Percentiles rank a stretch among this genome's conserved stretches.
These are phyloP conservation scores for Patiria miniata DNA, from an alignment of 35 echinoderm and acorn worm species.

Conservation along the genomic window DNA sequence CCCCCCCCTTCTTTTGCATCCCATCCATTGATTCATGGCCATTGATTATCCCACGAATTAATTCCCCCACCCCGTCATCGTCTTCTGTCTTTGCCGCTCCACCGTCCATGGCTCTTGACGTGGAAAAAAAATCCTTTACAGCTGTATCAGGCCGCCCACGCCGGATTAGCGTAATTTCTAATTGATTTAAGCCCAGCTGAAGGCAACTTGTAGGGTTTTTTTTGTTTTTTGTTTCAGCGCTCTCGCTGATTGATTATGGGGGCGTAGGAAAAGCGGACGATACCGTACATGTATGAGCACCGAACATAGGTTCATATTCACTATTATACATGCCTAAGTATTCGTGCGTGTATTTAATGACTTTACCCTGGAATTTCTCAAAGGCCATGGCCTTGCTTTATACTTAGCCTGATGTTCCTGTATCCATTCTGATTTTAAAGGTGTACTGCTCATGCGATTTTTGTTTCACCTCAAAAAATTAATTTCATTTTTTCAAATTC, in stretches of 20 bases:
- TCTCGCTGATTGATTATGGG: not conserved
- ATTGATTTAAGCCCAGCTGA: slow-evolving; percentile 31
- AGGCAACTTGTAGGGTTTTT: not conserved
- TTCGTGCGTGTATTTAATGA: too few species aligned
- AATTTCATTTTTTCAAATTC: too few species aligned
- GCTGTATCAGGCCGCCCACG: slow-evolving; percentile 13
- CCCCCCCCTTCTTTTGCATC: not conserved
- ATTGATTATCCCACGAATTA: slow-evolving; percentile 26
- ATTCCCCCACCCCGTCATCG: not conserved
- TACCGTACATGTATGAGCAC: too few species aligned
- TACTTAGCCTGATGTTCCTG: too few species aligned
- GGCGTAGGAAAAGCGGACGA: too few species aligned
- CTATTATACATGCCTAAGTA: too few species aligned
- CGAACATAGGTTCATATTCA: too few species aligned
- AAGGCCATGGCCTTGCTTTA: too few species aligned
- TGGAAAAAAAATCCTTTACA: not conserved
- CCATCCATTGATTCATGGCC: slow-evolving; percentile 24
- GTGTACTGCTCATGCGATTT: too few species aligned
- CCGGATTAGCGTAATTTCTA: slow-evolving; percentile 20
- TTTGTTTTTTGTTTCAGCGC: slow-evolving; percentile 4
- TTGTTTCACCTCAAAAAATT: too few species aligned
- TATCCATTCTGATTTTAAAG: too few species aligned
- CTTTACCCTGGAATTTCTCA: too few species aligned
- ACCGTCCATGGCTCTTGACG: not conserved
- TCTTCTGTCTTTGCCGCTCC: not conserved